Evolutionary conservation across 2,888 invertebrate species (phyloP).

Genomic region (Caenorhabditis angaria): DNA sequence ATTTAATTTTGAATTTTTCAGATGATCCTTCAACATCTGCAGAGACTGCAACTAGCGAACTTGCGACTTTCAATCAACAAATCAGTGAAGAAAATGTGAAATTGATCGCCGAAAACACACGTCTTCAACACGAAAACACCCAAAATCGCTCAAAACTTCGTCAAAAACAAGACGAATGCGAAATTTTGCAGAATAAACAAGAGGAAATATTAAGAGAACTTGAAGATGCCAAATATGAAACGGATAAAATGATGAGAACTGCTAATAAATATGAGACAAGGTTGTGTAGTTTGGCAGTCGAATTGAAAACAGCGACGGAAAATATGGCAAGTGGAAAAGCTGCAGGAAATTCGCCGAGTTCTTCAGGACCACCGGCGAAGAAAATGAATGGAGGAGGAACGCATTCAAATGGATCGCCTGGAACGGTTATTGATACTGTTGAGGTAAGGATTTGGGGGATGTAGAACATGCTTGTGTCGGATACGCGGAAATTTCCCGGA

Average conservation of each 20-base stretch:
- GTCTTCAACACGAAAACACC: not conserved
- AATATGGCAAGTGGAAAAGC: not conserved
- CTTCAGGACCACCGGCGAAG: not conserved
- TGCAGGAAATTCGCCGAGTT: not conserved
- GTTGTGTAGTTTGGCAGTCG: slow-evolving; percentile 18
- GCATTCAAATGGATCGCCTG: slow-evolving; percentile 13
- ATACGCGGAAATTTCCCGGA: too few species aligned
- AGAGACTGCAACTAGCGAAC: not conserved
- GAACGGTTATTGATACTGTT: not conserved
- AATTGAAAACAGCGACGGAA: not conserved
- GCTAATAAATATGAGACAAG: slow-evolving; percentile 61
- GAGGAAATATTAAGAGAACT: slow-evolving; percentile 87
- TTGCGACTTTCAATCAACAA: not conserved
- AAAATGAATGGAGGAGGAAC: slow-evolving; percentile 9
- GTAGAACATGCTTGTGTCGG: not conserved
- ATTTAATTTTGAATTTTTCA: slow-evolving; percentile 3
- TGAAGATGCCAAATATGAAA: slow-evolving; percentile 86
- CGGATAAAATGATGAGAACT: slow-evolving; percentile 70
- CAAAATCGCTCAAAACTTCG: not conserved
- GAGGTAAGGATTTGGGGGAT: not conserved
- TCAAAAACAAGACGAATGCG: slow-evolving; percentile 11
- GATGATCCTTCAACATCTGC: slow-evolving; percentile 5
- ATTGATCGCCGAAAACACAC: not conserved
- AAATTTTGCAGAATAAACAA: slow-evolving; percentile 16
- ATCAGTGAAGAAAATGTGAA: slow-evolving; percentile 3